Conservation (phyloP, 1,140 invertebrate genomes). For the Cepaea nemoralis region DNA sequence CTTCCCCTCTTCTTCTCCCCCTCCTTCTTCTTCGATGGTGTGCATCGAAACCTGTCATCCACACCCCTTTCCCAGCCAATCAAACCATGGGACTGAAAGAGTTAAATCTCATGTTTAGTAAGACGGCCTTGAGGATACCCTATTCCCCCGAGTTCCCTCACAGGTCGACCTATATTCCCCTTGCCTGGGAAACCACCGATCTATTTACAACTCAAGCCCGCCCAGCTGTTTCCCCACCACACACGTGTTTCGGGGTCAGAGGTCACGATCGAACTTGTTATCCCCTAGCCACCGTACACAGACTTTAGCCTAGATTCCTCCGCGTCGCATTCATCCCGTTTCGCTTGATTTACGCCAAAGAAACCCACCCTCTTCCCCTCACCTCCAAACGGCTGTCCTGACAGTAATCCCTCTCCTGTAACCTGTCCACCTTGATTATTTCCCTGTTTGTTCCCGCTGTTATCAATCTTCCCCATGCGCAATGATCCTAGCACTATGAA, state of each 20-base stretch:
- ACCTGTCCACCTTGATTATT: background rate
- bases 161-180: too few species aligned
- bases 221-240: conserved; percentile 35
- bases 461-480: conserved; percentile 21
- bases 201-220: background rate
- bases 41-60: too few species aligned
- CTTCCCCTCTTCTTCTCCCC: too few species aligned
- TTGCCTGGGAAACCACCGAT: background rate
- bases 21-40: too few species aligned
- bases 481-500: conserved; percentile 31
- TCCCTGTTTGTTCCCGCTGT: conserved; percentile 40
- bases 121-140: too few species aligned
- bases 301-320: conserved; percentile 19
- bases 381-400: too few species aligned
- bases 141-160: too few species aligned
- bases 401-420: too few species aligned
- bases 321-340: background rate
- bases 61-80: too few species aligned
- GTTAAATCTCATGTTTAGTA: too few species aligned
- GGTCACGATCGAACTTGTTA: conserved; percentile 40
- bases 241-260: conserved; percentile 38
- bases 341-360: background rate
- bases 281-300: background rate
- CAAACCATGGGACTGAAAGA: too few species aligned
- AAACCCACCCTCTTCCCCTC: too few species aligned